A percentile compares a stretch with the other conserved stretches of the same genome.
phyloP scores from a whole-genome alignment of 2,888 invertebrate species.

The Laspeyria flexula region DNA sequence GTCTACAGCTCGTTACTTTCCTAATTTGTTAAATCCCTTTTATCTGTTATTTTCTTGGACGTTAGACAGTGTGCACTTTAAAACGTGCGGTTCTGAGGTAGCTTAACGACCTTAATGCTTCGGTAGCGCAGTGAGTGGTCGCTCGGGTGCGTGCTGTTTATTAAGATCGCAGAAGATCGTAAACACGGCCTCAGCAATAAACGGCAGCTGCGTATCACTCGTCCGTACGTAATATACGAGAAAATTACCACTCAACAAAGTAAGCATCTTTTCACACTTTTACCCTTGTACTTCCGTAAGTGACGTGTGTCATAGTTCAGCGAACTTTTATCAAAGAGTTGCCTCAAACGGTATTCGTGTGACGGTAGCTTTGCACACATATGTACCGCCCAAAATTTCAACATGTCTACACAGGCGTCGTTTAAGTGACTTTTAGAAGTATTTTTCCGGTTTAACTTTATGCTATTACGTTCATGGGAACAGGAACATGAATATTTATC shows the following conservation, averaged over 20 bases:
- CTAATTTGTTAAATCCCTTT: no score
- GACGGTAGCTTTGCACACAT: no score
- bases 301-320: not conserved
- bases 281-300: not conserved
- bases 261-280: constrained; percentile 17
- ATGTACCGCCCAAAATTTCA: no score
- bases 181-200: constrained; percentile 57
- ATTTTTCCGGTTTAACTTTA: no score
- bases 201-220: constrained; percentile 57
- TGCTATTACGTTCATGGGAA: no score
- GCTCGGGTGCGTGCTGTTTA: constrained; percentile 50
- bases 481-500: no score
- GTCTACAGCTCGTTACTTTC: no score
- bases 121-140: constrained; percentile 22
- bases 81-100: constrained; percentile 15
- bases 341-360: not conserved
- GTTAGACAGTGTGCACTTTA: no score
- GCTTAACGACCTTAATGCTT: constrained; percentile 20
- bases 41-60: no score
- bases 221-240: constrained; percentile 40
- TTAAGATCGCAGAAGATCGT: constrained; percentile 57
- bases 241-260: constrained; percentile 31
- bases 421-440: no score
- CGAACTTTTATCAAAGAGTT: not conserved
- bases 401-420: no score